A percentile compares a stretch with the other conserved stretches of the same genome.
phyloP scores from a whole-genome alignment of 2,113 vertebrate genomes.

The Furnarius figulus region DNA sequence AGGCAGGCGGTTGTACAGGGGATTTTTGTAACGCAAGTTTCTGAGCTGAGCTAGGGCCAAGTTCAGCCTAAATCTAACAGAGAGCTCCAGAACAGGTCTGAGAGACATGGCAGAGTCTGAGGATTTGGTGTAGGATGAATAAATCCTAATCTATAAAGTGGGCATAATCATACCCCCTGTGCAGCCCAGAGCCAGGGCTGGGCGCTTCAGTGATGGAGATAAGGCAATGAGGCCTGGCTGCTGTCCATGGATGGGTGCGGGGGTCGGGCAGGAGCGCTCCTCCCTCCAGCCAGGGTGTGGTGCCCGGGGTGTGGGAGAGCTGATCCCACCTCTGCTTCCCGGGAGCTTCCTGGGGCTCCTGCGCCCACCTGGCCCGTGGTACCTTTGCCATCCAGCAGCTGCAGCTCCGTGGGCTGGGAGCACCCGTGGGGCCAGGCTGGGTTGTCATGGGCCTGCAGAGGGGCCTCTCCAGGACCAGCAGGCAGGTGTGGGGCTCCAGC shows the following conservation, averaged over 20 bases:
- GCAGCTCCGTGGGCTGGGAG: accelerated
- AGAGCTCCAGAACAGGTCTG: slow-evolving; percentile 22
- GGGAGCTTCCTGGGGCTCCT: background rate
- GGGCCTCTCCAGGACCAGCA: background rate
- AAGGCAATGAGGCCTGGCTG: slow-evolving; percentile 38
- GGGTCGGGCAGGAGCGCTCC: background rate
- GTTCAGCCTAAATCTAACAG: background rate
- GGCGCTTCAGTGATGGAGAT: slow-evolving; percentile 48
- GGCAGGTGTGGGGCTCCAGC: background rate
- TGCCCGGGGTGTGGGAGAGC: background rate
- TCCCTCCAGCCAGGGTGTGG: background rate
- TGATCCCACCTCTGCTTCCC: accelerated
- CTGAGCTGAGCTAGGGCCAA: slow-evolving; percentile 14
- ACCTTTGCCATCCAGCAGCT: background rate
- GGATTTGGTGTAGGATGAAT: slow-evolving; percentile 52
- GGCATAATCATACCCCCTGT: slow-evolving; percentile 14
- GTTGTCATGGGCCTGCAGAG: accelerated
- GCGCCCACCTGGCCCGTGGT: accelerated
- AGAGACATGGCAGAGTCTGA: slow-evolving; percentile 10
- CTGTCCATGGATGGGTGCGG: background rate
- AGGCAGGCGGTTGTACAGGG: background rate
- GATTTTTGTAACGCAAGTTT: background rate
- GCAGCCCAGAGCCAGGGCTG: slow-evolving; percentile 29
- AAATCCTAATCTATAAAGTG: slow-evolving; percentile 42
- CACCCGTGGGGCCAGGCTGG: accelerated